Evolutionary conservation across 2,888 invertebrate species (phyloP).

Genomic region (Liodrosophila aerea): DNA sequence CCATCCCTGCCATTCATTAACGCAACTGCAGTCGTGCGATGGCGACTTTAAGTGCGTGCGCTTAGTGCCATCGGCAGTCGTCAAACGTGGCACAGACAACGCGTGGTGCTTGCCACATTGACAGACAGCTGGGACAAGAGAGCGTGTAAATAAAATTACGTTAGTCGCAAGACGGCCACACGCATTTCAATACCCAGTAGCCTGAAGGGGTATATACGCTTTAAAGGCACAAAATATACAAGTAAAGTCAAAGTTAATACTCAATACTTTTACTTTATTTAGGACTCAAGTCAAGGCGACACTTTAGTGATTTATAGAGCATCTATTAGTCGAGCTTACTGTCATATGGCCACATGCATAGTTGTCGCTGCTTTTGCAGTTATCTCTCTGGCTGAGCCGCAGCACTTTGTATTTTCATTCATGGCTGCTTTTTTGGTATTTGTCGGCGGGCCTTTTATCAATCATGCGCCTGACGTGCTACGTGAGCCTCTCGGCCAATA

Average conservation of each 20-base stretch:
- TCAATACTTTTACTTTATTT: no score
- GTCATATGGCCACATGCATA: background rate
- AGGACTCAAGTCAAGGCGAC: no score
- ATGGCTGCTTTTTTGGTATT: conserved; percentile 70
- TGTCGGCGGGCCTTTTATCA: conserved; percentile 73
- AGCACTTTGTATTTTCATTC: conserved; percentile 72
- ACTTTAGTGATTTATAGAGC: conserved; percentile 2
- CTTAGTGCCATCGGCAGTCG: conserved; percentile 73
- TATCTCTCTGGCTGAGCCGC: conserved; percentile 46
- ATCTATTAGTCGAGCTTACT: conserved; percentile 1
- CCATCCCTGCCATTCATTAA: conserved; percentile 38
- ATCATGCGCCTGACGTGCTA: conserved; percentile 64
- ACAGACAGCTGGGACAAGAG: conserved; percentile 61
- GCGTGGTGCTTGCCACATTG: conserved; percentile 50
- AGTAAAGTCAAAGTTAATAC: no score
- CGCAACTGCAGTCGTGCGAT: conserved; percentile 51
- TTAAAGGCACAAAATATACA: no score
- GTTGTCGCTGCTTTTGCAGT: conserved; percentile 42
- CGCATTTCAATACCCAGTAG: conserved; percentile 44
- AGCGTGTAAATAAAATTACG: conserved; percentile 75
- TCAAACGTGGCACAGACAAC: conserved; percentile 62
- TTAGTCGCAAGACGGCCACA: conserved; percentile 64
- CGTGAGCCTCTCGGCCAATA: conserved; percentile 71
- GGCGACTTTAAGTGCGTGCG: conserved; percentile 71
- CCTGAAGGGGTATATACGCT: background rate